Conservation (phyloP, 30 jellyfish, hydroid and myxozoan species). For the Morbakka virulenta region DNA sequence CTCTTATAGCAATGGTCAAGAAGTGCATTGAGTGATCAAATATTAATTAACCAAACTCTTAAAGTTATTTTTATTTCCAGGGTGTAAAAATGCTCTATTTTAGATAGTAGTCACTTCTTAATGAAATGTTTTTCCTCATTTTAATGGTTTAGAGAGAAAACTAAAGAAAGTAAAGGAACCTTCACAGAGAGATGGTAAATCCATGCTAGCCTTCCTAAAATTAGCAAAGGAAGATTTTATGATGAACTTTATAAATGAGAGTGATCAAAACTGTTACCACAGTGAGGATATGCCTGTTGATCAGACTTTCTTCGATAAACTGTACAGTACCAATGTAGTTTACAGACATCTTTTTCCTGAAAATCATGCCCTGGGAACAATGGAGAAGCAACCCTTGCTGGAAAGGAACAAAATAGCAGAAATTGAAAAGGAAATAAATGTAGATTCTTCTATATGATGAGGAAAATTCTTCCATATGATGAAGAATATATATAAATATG, state of each 20-base stretch:
- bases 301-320: constrained; percentile 24
- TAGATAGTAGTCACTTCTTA: too few species aligned
- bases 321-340: constrained; percentile 22
- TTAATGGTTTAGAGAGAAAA: background rate
- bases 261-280: background rate
- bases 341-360: constrained; percentile 46
- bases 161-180: background rate
- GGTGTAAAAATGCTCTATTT: too few species aligned
- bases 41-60: too few species aligned
- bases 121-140: too few species aligned
- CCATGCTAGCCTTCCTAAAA: constrained; percentile 19
- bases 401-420: constrained; percentile 2
- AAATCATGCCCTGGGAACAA: constrained; percentile 37
- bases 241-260: constrained; percentile 2
- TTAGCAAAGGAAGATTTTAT: constrained; percentile 48
- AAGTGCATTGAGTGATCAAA: too few species aligned
- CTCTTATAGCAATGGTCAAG: too few species aligned
- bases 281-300: background rate
- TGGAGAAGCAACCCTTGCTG: constrained; percentile 6
- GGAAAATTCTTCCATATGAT: too few species aligned
- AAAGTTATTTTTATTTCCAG: too few species aligned
- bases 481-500: too few species aligned
- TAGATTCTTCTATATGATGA: too few species aligned
- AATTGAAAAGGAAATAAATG: background rate
- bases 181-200: background rate